These are phyloP conservation scores for Eonycteris spelaea DNA, from an alignment of 2,113 vertebrate species.

Conservation along the genomic window DNA sequence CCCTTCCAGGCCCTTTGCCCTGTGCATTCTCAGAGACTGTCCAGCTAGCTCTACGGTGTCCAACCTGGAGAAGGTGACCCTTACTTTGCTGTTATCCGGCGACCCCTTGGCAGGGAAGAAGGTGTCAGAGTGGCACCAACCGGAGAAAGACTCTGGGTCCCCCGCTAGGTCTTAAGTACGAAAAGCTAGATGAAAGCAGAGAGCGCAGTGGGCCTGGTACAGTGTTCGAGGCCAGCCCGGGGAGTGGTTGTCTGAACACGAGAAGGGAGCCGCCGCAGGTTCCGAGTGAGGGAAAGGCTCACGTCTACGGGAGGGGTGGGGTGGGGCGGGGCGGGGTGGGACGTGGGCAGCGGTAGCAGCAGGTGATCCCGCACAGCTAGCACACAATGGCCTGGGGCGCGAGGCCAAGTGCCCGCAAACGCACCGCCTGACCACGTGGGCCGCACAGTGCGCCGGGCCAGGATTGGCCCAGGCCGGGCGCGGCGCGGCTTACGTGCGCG, in stretches of 20 bases:
- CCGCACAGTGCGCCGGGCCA: neutral
- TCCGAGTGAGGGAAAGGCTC: neutral
- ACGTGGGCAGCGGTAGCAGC: neutral
- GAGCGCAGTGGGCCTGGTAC: neutral
- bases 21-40: neutral
- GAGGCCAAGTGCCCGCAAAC: fast-evolving
- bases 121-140: neutral
- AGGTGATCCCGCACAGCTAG: neutral
- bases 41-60: neutral
- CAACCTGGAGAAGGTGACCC: neutral
- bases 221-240: too few relatives aligned
- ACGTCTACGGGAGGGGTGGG: neutral
- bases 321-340: neutral
- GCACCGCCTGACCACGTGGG: conserved; percentile 8
- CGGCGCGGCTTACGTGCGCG: conserved; percentile 48
- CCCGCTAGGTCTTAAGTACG: neutral
- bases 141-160: neutral
- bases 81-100: neutral
- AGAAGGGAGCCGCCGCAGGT: too few relatives aligned
- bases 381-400: conserved; percentile 60
- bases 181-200: neutral
- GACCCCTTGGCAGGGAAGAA: neutral
- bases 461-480: conserved; percentile 30
- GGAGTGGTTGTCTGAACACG: neutral
- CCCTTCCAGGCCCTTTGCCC: neutral